Conservation (phyloP, 1,140 invertebrate species). For the Archivesica marissinica region DNA sequence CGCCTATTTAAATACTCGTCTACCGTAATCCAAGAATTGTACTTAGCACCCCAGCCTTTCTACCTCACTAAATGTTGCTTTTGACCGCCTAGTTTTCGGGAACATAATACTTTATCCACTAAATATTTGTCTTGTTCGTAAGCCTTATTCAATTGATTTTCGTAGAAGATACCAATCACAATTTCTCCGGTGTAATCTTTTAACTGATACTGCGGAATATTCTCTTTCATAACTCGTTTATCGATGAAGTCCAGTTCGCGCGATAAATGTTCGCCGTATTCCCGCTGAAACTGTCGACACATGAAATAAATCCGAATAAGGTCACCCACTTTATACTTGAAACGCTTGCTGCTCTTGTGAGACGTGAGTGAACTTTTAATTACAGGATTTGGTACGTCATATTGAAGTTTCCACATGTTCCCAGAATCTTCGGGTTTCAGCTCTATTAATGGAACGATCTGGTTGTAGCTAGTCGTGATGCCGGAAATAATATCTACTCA, state of each 20-base stretch:
- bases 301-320: slow-evolving; percentile 29
- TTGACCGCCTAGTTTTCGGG: background rate
- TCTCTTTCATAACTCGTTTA: background rate
- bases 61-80: slow-evolving; percentile 27
- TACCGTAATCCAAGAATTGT: slow-evolving; percentile 25
- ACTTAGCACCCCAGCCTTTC: slow-evolving; percentile 30
- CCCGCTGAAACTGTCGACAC: slow-evolving; percentile 22
- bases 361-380: background rate
- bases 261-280: slow-evolving; percentile 52
- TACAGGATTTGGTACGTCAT: background rate
- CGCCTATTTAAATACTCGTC: background rate
- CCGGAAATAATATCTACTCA: background rate
- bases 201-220: slow-evolving; percentile 25
- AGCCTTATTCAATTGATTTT: slow-evolving; percentile 29
- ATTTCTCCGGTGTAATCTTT: slow-evolving; percentile 54
- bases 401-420: background rate
- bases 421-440: background rate
- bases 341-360: background rate
- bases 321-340: slow-evolving; percentile 53
- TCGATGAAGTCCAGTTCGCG: slow-evolving; percentile 44
- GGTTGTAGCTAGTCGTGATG: background rate
- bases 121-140: slow-evolving; percentile 22
- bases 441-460: slow-evolving; percentile 15
- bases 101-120: slow-evolving; percentile 11
- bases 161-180: slow-evolving; percentile 35